These are phyloP conservation scores for Xyrichtys novacula DNA, from an alignment of 2,797 vertebrate genomes.

Conservation along the genomic window DNA sequence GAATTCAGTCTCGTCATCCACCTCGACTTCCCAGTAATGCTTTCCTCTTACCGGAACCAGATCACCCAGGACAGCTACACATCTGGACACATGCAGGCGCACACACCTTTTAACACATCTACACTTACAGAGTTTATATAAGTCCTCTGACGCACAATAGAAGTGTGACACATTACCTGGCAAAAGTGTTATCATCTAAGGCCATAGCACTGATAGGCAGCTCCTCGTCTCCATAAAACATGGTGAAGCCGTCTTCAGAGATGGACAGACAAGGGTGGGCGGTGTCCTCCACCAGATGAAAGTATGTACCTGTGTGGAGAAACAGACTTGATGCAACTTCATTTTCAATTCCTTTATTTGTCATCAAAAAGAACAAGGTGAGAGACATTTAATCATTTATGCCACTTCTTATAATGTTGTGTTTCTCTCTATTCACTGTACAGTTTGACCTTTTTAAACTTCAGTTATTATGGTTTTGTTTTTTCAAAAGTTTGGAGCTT, in stretches of 20 bases:
- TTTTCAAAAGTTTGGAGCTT: too few species aligned
- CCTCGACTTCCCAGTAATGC: conserved; percentile 95
- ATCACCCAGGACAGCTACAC: conserved; percentile 90
- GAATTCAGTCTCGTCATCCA: conserved; percentile 87
- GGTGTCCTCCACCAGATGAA: conserved; percentile 90
- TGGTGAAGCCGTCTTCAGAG: conserved; percentile 91
- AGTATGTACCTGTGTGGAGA: conserved; percentile 87
- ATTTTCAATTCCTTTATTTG: not conserved
- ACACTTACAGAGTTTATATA: not conserved
- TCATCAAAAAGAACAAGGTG: too few species aligned
- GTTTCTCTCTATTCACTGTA: too few species aligned
- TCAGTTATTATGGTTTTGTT: too few species aligned
- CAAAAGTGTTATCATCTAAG: conserved; percentile 86
- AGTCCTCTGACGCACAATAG: too few species aligned
- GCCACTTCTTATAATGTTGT: too few species aligned
- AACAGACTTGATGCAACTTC: not conserved
- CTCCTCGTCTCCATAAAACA: conserved; percentile 88
- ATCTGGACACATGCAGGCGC: conserved; percentile 81
- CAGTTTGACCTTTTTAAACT: too few species aligned
- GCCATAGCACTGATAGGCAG: conserved; percentile 82
- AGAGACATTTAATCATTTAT: too few species aligned
- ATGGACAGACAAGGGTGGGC: conserved; percentile 92
- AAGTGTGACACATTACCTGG: conserved; percentile 80
- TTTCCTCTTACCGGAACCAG: conserved; percentile 89
- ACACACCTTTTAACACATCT: not conserved